phyloP scores from a whole-genome alignment of 2,113 vertebrate genomes.

The Pluvialis apricaria region DNA sequence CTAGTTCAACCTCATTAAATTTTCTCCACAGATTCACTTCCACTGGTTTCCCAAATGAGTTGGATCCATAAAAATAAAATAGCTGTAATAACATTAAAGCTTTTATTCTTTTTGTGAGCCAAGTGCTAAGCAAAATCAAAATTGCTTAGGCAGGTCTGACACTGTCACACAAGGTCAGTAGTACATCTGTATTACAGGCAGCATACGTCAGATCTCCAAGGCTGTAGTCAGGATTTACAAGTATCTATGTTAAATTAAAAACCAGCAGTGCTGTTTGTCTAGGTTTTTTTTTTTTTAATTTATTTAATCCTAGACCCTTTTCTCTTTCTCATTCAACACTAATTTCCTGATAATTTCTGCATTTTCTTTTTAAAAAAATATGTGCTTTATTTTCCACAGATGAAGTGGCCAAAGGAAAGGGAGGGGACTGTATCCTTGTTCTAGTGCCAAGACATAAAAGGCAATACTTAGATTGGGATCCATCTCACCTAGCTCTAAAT shows the following conservation, averaged over 20 bases:
- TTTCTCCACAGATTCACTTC: background rate
- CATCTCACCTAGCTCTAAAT: background rate
- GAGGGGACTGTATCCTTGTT: background rate
- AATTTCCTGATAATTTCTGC: background rate
- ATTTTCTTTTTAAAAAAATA: background rate
- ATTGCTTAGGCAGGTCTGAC: background rate
- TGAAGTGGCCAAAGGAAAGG: background rate
- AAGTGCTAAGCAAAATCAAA: background rate
- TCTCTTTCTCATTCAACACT: background rate
- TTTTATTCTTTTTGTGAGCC: background rate
- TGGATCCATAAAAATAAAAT: background rate
- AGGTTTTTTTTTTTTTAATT: background rate
- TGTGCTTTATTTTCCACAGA: background rate
- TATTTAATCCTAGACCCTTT: background rate
- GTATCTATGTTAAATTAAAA: background rate
- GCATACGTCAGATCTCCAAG: background rate
- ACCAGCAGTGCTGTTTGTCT: background rate
- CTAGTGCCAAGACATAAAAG: background rate
- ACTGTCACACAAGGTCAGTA: background rate
- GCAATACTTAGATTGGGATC: background rate
- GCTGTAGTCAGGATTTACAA: background rate
- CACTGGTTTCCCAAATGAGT: background rate
- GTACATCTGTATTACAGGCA: background rate
- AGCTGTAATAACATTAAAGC: background rate
- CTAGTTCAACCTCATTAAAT: background rate